Evolutionary conservation across 1,140 invertebrate species (phyloP), one percentile per base, ranked within the genome.

Genomic region (Papilio xuthus): DNA sequence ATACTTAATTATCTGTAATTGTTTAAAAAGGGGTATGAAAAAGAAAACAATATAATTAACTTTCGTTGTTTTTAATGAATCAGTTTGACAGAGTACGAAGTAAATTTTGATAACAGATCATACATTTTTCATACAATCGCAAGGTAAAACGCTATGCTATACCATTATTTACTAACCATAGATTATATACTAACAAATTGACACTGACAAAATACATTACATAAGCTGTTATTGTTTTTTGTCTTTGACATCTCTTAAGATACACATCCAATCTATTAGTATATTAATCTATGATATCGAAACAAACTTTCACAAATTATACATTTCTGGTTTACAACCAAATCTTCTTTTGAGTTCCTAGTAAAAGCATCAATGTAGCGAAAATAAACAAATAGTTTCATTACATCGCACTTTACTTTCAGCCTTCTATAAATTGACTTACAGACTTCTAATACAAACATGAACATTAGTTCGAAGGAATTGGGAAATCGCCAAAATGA

Each of bases 31-130:
- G n/a, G 37, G 28, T 28, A 71, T 20, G 20, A 42, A 71, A 37
- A 41, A 71, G 37, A 42, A 13, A 15, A 20, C 32, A 50, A n/a
- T 37, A 1, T 6, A 37, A 15, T 47, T 73, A 44, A 44, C 23
- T 53, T 73, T 73, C 71, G 71, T 73, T 73, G 71, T 73, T 73
- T 73, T 73, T 71, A 71, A 71, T 71, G 70, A 73, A 73, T 73
- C 71, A 73, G 71, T 73, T 73, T 73, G 71, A 73, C 71, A 73
- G 71, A 73, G 71, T 42, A 73, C 42, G 71, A 73, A 42, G 37
- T 73, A 73, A 42, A 73, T 73, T 73, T 72, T 47, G 42, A 47
- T 72, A 41, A 72, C 42, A 72, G 12, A 12, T 20, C 12, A 44
- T 18, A 44, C 20, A 26, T 20, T 42, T 72, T 72, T 20, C 41